phyloP scores from a whole-genome alignment of 2,888 invertebrate species.

The Actias luna region DNA sequence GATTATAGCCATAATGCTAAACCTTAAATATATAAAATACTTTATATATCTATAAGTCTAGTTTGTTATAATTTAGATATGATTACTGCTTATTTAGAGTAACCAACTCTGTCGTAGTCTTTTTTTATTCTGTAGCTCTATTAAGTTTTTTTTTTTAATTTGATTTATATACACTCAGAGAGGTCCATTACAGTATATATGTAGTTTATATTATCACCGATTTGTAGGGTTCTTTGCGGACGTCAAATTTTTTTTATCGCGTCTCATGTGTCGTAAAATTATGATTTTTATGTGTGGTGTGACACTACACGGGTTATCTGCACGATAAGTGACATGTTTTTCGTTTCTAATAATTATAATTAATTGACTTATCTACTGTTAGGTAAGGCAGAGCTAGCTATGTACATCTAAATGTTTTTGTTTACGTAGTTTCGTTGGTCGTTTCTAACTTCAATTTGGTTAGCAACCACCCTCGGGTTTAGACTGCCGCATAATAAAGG shows the following conservation, averaged over 20 bases:
- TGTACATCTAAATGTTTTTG: background rate
- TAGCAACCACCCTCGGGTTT: no score
- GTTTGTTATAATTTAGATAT: no score
- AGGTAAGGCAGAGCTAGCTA: background rate
- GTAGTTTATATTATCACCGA: slow-evolving; percentile 15
- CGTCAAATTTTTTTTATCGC: background rate
- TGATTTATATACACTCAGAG: no score
- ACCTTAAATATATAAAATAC: no score
- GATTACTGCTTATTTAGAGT: no score
- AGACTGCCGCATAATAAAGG: no score
- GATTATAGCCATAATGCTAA: no score
- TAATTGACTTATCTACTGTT: background rate
- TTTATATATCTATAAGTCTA: no score
- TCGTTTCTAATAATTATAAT: slow-evolving; percentile 20
- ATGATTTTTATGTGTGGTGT: slow-evolving; percentile 45
- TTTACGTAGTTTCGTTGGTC: background rate
- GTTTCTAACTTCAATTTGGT: background rate
- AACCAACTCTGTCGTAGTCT: no score
- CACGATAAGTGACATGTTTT: slow-evolving; percentile 38
- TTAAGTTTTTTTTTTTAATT: no score
- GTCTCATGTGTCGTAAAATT: slow-evolving; percentile 9
- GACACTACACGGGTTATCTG: slow-evolving; percentile 48
- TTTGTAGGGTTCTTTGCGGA: background rate
- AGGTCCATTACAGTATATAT: no score
- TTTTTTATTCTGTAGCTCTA: no score